phyloP scores from a whole-genome alignment of 2,888 invertebrate genomes.

The Scelioninae gen. 1 region DNA sequence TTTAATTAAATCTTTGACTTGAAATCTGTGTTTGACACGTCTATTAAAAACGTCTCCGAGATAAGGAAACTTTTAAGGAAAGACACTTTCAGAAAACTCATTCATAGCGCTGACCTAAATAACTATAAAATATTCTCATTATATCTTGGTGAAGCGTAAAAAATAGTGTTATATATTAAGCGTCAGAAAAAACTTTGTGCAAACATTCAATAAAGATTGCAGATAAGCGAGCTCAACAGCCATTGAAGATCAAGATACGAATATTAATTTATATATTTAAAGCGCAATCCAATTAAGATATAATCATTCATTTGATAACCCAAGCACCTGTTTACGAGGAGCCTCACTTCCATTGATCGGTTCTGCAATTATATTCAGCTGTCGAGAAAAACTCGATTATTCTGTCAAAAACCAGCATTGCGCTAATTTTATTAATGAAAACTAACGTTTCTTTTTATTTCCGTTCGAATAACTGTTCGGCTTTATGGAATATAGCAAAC shows the following conservation, averaged over 20 bases:
- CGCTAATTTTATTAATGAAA: conserved; percentile 14
- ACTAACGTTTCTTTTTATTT: conserved; percentile 18
- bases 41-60: conserved; percentile 9
- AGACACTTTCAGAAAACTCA: conserved; percentile 18
- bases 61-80: conserved; percentile 34
- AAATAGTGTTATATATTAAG: conserved; percentile 19
- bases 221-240: conserved; percentile 11
- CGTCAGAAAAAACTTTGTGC: conserved; percentile 12
- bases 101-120: conserved; percentile 49
- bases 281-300: conserved; percentile 37
- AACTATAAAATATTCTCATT: conserved; percentile 40
- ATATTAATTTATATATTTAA: conserved; percentile 27
- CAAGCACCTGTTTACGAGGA: background rate
- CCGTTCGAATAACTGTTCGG: background rate
- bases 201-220: conserved; percentile 43
- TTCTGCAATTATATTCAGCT: background rate
- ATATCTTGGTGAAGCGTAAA: conserved; percentile 22
- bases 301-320: conserved; percentile 30
- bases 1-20: conserved; percentile 22
- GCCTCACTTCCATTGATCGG: conserved; percentile 4
- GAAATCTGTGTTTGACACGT: conserved; percentile 27
- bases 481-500: conserved; percentile 7
- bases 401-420: background rate
- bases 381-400: background rate
- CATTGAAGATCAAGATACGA: conserved; percentile 25